Evolutionary conservation across 1,140 invertebrate genomes (phyloP).

Genomic region (Drosophila ficusphila): DNA sequence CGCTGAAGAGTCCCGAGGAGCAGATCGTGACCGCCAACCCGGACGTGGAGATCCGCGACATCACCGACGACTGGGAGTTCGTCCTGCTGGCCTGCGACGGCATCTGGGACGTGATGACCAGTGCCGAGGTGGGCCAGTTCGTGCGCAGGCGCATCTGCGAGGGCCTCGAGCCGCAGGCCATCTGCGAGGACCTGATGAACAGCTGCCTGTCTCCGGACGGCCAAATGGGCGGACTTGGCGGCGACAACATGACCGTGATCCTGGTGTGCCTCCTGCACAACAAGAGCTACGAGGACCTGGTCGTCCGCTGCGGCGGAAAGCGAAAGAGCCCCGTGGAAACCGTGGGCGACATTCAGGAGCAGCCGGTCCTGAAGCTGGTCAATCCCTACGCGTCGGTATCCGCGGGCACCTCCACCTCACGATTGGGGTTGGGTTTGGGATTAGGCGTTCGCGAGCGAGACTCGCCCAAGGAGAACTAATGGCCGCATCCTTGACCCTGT

Average conservation of each 20-base stretch:
- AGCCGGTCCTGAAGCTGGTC: background rate
- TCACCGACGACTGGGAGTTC: conserved; percentile 97
- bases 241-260: conserved; percentile 99
- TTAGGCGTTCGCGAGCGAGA: conserved; percentile 1
- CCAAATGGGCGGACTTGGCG: conserved; percentile 96
- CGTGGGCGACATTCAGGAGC: conserved; percentile 36
- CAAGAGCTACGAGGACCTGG: conserved; percentile 89
- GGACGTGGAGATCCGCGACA: conserved; percentile 92
- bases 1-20: conserved; percentile 91
- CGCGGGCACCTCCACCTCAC: background rate
- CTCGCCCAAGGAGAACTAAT: background rate
- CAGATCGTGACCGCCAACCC: conserved; percentile 99
- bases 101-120: conserved; percentile 99
- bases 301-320: conserved; percentile 75
- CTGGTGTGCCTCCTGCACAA: conserved; percentile 92
- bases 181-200: conserved; percentile 98
- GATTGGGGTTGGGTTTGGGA: background rate
- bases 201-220: conserved; percentile 97
- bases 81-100: conserved; percentile 98
- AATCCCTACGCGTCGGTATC: background rate
- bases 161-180: conserved; percentile 94
- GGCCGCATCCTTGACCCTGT: background rate
- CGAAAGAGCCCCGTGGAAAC: conserved; percentile 8
- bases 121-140: conserved; percentile 96
- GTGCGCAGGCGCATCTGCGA: conserved; percentile 91